Base-by-base conservation (phyloP, 2,888 invertebrate species). In the Chydorus sphaericus region DNA sequence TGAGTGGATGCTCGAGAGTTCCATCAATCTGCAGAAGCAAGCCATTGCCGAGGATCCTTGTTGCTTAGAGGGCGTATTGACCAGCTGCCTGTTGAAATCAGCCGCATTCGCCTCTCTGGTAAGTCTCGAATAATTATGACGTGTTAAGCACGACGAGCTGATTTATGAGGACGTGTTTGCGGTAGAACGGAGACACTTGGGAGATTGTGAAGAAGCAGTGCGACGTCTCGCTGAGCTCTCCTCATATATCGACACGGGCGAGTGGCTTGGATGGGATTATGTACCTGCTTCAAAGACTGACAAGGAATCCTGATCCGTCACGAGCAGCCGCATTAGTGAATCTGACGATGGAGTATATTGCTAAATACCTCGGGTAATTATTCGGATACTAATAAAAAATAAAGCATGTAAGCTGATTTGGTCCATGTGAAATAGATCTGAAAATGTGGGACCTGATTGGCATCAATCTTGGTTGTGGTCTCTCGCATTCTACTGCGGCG, bases 1-100 rank as follows among this genome's bases (percentile, higher is more conserved):
- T 70, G 78, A 78, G 62, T 85, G 85, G 83, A 82, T 89, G 79
- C 72, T 85, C 63, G 79, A 83, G 60, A 77, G 78, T 10, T 78
- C 81, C 63, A 68, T 82, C 61, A 81, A 23, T 2, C 23, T 55
- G 16, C 36, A 48, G 16, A 49, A 31, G 36, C 36, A 33, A 11
- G 23, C 49, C 6, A 48, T 36, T 16, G 36, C 55, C 23, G 55
- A 55, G 33, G 55, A 55, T 55, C 55, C 55, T 26, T 10, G 36
- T 29, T 31, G 48, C 26, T 48, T 49, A 18, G 49, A 49, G 16
- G 33, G 49, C n/a, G 30, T 37, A 18, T 33, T 55, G 14, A 23
- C 36, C 18, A 49, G 49, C 4, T 48, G 55, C 31, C 16, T 55
- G n/a, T 48, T 48, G 14, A 55, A 55, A 33, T 55, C 55, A 18